Percentiles rank a stretch among this genome's conserved stretches.
Conservation (phyloP, 2,113 vertebrate species). For the Anthoscopus minutus region DNA sequence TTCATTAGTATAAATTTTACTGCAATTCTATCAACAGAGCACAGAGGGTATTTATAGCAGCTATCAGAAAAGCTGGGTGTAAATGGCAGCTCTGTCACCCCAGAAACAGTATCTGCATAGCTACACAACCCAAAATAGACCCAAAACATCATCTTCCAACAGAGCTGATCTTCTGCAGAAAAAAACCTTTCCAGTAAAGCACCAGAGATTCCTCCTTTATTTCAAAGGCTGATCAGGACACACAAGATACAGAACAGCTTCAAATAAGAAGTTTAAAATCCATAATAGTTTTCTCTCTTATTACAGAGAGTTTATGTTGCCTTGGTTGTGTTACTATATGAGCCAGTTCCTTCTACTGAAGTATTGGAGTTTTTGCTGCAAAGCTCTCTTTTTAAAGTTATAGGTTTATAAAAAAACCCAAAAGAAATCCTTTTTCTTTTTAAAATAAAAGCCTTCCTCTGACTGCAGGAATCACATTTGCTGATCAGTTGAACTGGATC, state of each 20-base stretch:
- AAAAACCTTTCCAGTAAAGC: not conserved
- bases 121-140: not conserved
- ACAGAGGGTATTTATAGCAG: not conserved
- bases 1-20: not conserved
- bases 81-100: not conserved
- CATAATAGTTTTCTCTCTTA: not conserved
- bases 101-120: not conserved
- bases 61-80: not conserved
- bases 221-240: not conserved
- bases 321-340: not conserved
- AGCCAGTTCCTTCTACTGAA: not conserved
- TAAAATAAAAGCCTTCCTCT: not conserved
- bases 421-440: not conserved
- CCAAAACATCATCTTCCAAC: not conserved
- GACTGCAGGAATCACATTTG: not conserved
- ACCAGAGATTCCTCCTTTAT: not conserved
- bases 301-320: not conserved
- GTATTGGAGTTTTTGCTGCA: not conserved
- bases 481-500: not conserved
- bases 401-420: not conserved
- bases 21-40: not conserved
- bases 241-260: not conserved
- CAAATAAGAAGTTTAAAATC: slow-evolving; percentile 5
- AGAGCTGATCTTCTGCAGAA: not conserved
- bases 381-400: not conserved